Conservation (phyloP, 2,888 invertebrate species). For the Reticulitermes lucifugus region DNA sequence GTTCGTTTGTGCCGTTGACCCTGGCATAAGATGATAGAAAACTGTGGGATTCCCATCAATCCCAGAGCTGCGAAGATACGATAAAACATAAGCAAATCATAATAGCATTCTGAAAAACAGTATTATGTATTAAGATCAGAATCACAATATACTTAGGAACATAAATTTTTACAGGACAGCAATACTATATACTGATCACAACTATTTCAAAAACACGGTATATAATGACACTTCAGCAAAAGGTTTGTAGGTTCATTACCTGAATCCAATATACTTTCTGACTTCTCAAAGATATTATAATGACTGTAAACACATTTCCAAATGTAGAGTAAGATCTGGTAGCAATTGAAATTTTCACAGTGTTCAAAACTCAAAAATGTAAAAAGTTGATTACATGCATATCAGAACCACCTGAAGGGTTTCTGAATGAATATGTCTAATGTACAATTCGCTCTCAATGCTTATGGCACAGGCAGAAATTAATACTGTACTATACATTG, state of each 20-base stretch:
- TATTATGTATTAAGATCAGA: neutral
- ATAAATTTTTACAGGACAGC: neutral
- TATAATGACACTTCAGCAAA: constrained; percentile 1
- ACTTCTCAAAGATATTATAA: constrained; percentile 2
- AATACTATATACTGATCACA: neutral
- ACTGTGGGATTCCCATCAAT: constrained; percentile 97
- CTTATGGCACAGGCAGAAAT: constrained; percentile 47
- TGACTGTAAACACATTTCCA: neutral
- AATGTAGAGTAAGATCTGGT: neutral
- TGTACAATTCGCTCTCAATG: constrained; percentile 16
- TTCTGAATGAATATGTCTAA: constrained; percentile 34
- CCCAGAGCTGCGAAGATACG: constrained; percentile 79
- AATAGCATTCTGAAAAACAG: neutral
- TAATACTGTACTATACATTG: constrained; percentile 49
- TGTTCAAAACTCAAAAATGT: constrained; percentile 36
- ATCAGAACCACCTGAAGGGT: constrained; percentile 45
- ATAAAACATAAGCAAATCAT: constrained; percentile 29
- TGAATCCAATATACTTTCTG: constrained; percentile 15
- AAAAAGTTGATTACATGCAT: constrained; percentile 53
- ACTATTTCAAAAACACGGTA: neutral
- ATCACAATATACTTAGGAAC: neutral
- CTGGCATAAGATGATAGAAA: constrained; percentile 95
- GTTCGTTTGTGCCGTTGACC: constrained; percentile 95
- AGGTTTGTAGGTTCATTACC: constrained; percentile 24
- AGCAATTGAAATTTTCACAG: constrained; percentile 1